A percentile compares a stretch with the other conserved stretches of the same genome.
Evolutionary conservation across 2,113 vertebrate genomes (phyloP).

Genomic region (Myiopsitta monachus): DNA sequence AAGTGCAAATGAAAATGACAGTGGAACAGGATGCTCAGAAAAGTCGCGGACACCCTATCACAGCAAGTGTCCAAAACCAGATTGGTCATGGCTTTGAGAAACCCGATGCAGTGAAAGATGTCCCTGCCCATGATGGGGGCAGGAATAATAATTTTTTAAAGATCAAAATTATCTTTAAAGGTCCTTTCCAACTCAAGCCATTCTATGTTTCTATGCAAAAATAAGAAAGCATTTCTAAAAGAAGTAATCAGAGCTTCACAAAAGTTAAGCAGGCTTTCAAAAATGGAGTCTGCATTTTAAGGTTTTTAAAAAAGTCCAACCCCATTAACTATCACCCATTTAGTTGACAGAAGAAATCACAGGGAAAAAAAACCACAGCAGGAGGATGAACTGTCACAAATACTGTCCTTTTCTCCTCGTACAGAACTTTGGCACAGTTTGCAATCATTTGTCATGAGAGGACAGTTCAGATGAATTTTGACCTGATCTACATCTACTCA

Average conservation of each 20-base stretch:
- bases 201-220: neutral
- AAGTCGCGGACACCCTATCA: neutral
- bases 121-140: accelerated
- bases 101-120: neutral
- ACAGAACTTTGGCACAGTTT: neutral
- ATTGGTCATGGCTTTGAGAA: neutral
- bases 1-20: neutral
- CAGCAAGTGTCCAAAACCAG: neutral
- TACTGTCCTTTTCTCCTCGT: neutral
- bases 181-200: neutral
- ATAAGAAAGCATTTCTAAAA: neutral
- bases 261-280: neutral
- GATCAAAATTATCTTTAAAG: neutral
- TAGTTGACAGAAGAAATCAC: neutral
- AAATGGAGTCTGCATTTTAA: neutral
- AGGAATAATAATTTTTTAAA: neutral
- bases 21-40: neutral
- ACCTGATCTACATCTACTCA: neutral
- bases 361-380: neutral
- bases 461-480: neutral
- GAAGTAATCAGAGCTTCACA: neutral
- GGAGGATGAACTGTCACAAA: neutral
- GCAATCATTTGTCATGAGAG: neutral
- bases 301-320: neutral
- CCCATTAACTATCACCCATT: neutral